Evolutionary conservation across 1,140 invertebrate species (phyloP).

Genomic region (Monomorium pharaonis): DNA sequence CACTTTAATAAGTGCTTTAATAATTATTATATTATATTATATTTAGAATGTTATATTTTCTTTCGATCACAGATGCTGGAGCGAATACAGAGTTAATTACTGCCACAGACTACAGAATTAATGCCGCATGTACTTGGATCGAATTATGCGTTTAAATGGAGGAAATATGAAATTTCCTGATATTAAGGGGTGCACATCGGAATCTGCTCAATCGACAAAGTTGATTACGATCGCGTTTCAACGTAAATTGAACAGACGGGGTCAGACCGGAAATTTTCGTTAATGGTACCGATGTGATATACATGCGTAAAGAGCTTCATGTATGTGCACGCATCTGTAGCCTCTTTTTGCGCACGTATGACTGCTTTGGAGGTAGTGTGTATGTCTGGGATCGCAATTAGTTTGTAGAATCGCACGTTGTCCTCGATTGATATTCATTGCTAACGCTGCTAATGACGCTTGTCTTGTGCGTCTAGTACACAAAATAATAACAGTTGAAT

Average conservation of each 20-base stretch:
- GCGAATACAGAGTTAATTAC: neutral
- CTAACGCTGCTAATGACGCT: constrained; percentile 45
- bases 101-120: constrained; percentile 3
- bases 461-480: constrained; percentile 28
- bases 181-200: constrained; percentile 31
- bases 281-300: constrained; percentile 23
- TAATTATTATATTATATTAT: neutral
- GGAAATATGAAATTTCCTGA: constrained; percentile 48
- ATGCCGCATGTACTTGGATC: constrained; percentile 18
- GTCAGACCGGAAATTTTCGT: constrained; percentile 29
- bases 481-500: constrained; percentile 33
- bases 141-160: constrained; percentile 49
- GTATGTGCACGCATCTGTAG: constrained; percentile 3
- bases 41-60: neutral
- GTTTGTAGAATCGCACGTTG: constrained; percentile 3
- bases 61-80: neutral
- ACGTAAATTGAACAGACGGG: constrained; percentile 42
- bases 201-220: constrained; percentile 54
- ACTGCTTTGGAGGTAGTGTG: constrained; percentile 26
- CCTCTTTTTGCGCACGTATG: constrained; percentile 43
- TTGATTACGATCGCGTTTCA: constrained; percentile 55
- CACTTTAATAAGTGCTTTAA: neutral
- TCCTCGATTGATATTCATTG: constrained; percentile 28
- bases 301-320: constrained; percentile 21
- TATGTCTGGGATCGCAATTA: constrained; percentile 46